phyloP scores from a whole-genome alignment of 2,888 invertebrate species.

The Watsonalla cultraria region DNA sequence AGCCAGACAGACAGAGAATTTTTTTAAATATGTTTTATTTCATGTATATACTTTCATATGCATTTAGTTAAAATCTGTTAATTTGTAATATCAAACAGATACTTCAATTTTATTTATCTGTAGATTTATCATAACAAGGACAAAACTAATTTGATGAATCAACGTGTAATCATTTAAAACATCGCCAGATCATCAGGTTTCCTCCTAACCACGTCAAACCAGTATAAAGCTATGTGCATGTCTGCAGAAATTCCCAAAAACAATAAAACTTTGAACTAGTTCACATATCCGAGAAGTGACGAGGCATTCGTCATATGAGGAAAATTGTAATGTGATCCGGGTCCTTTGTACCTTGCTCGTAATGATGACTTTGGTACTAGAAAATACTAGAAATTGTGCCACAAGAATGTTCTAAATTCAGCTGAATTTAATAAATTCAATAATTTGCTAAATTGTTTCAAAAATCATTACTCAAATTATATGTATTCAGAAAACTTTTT shows the following conservation, averaged over 20 bases:
- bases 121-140: too few relatives aligned
- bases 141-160: too few relatives aligned
- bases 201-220: background rate
- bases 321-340: background rate
- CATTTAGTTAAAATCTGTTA: too few relatives aligned
- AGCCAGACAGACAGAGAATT: too few relatives aligned
- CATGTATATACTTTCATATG: too few relatives aligned
- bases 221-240: constrained; percentile 3
- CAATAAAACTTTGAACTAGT: constrained; percentile 12
- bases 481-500: too few relatives aligned
- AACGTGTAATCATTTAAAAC: too few relatives aligned
- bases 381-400: background rate
- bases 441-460: background rate
- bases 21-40: too few relatives aligned
- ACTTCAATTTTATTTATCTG: too few relatives aligned
- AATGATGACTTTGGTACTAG: too few relatives aligned
- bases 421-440: background rate
- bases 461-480: background rate
- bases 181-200: too few relatives aligned
- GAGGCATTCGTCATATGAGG: background rate
- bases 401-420: background rate
- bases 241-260: constrained; percentile 8
- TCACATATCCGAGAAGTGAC: background rate
- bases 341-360: background rate
- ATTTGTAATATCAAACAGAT: too few relatives aligned